These are phyloP conservation scores for Luperina nickerlii DNA, from an alignment of 2,888 invertebrate species.

Conservation along the genomic window DNA sequence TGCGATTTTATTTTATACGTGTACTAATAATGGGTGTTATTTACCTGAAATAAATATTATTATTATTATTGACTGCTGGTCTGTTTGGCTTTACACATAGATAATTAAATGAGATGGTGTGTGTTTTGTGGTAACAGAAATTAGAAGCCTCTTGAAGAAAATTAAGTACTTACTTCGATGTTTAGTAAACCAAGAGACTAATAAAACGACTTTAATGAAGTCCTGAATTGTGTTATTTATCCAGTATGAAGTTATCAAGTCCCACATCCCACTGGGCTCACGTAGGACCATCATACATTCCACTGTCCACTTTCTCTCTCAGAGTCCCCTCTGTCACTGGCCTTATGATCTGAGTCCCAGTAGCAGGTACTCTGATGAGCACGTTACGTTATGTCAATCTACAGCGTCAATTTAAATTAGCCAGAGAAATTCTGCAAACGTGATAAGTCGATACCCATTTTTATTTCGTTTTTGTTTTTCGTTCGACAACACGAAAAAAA, in stretches of 20 bases:
- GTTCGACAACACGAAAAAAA: too few species aligned
- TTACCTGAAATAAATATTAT: too few species aligned
- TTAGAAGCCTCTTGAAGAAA: background rate
- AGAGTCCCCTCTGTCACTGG: background rate
- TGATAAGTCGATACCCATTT: too few species aligned
- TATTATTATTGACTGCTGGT: too few species aligned
- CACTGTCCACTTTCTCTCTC: background rate
- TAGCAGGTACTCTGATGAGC: background rate
- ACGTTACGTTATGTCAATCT: background rate
- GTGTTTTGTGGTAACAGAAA: background rate
- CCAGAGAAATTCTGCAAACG: too few species aligned
- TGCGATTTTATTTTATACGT: too few species aligned
- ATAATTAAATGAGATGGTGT: background rate
- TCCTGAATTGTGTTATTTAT: background rate
- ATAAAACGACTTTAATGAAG: background rate
- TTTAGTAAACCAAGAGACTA: background rate
- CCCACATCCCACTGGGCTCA: background rate
- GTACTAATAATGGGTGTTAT: too few species aligned
- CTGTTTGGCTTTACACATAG: background rate
- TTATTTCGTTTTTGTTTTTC: too few species aligned
- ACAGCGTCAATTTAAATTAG: too few species aligned
- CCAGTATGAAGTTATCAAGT: background rate
- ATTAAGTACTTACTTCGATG: background rate
- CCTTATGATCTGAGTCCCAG: background rate
- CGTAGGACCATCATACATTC: background rate